These are phyloP conservation scores for Apteryx mantelli DNA, from an alignment of 2,113 vertebrate genomes.

Conservation along the genomic window DNA sequence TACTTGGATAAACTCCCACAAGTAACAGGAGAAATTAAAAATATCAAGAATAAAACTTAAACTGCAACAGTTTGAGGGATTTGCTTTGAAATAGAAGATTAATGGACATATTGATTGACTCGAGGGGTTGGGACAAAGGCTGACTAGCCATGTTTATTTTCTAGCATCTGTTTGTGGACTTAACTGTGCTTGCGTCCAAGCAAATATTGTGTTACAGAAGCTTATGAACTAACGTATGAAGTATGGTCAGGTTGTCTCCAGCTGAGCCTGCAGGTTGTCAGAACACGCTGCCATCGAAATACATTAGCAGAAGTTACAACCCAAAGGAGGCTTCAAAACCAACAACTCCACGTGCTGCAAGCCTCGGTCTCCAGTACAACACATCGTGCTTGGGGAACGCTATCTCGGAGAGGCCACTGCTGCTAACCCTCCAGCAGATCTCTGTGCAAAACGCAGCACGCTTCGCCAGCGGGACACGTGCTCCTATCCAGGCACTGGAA, in stretches of 20 bases:
- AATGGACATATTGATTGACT: not conserved
- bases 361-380: not conserved
- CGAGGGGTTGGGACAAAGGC: conserved; percentile 53
- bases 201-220: conserved; percentile 45
- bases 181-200: not conserved
- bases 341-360: too few species aligned
- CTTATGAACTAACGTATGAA: not conserved
- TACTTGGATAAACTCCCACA: not conserved
- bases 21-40: not conserved
- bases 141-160: conserved; percentile 6
- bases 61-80: not conserved
- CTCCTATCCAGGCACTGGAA: not conserved
- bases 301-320: not conserved
- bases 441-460: not conserved
- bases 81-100: conserved; percentile 46
- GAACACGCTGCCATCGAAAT: not conserved
- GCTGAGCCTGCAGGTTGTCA: not conserved
- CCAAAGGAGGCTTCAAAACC: not conserved
- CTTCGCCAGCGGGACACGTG: not conserved
- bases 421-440: not conserved
- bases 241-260: not conserved
- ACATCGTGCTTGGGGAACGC: too few species aligned
- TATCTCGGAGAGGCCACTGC: not conserved
- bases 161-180: conserved; percentile 39
- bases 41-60: not conserved